A percentile compares a stretch with the other conserved stretches of the same genome.
These are phyloP conservation scores for Aporophyla nigra DNA, from an alignment of 2,888 invertebrate genomes.

Conservation along the genomic window DNA sequence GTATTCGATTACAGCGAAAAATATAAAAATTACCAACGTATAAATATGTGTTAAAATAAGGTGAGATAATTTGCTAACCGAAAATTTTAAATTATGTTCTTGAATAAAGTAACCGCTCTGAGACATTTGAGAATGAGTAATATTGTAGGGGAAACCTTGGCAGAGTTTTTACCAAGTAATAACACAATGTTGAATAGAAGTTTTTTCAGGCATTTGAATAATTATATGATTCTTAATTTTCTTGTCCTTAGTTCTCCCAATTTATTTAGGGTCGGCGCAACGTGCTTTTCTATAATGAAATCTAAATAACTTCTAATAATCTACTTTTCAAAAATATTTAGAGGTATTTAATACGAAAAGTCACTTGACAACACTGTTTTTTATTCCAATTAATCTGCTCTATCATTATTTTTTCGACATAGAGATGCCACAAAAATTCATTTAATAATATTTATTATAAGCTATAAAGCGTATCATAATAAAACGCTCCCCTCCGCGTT, in stretches of 20 bases:
- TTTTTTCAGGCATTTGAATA: too few species aligned
- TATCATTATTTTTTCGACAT: background rate
- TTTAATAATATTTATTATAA: constrained; percentile 45
- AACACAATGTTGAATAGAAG: too few species aligned
- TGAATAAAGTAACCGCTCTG: too few species aligned
- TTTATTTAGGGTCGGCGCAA: too few species aligned
- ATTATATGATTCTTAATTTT: too few species aligned
- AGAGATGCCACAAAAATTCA: background rate
- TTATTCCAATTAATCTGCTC: background rate
- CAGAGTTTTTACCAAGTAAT: too few species aligned
- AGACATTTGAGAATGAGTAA: too few species aligned
- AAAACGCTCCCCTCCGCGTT: constrained; percentile 42
- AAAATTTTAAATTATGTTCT: too few species aligned
- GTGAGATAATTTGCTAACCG: background rate
- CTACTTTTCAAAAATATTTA: background rate
- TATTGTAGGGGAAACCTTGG: too few species aligned
- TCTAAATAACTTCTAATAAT: background rate
- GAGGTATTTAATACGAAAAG: background rate
- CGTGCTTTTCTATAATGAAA: too few species aligned
- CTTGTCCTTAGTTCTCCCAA: too few species aligned
- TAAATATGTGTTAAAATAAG: background rate
- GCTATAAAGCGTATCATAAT: constrained; percentile 47
- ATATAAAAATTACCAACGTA: constrained; percentile 2
- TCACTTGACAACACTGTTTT: background rate
- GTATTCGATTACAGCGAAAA: constrained; percentile 5